These are phyloP conservation scores for Ivindomyrus marchei DNA, from an alignment of 2,113 vertebrate species.

Conservation along the genomic window DNA sequence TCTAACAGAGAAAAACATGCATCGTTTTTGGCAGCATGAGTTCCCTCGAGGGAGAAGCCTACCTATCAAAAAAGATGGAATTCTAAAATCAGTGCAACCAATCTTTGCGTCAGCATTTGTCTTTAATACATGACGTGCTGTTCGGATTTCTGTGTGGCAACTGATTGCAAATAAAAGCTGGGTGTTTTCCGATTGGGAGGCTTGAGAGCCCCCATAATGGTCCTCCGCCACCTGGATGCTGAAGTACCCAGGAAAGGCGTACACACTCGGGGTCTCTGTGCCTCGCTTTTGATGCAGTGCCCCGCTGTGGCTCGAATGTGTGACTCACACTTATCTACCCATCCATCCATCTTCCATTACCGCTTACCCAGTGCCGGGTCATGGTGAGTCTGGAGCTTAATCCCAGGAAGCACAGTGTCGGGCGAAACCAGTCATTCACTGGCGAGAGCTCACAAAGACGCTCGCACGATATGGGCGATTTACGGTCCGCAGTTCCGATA, in stretches of 20 bases:
- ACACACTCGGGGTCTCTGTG: neutral
- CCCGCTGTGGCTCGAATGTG: neutral
- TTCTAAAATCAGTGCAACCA: neutral
- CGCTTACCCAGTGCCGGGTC: neutral
- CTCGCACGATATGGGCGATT: neutral
- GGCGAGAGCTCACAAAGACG: neutral
- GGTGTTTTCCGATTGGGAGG: neutral
- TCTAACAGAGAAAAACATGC: neutral
- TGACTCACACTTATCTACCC: neutral
- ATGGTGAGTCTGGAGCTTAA: neutral
- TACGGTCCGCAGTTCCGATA: neutral
- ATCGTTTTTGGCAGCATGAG: neutral
- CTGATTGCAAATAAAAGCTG: conserved; percentile 1
- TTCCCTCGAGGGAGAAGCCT: neutral
- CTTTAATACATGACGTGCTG: neutral
- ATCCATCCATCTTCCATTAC: neutral
- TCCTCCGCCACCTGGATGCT: neutral
- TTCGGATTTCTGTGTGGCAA: conserved; percentile 1
- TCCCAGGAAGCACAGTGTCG: neutral
- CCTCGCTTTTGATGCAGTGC: neutral
- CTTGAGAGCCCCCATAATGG: neutral
- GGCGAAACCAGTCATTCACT: neutral
- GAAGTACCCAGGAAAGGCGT: neutral
- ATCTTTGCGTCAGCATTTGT: neutral
- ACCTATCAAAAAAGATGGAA: neutral